Conservation (phyloP, 1,140 invertebrate genomes). For the Pomacea maculata region DNA sequence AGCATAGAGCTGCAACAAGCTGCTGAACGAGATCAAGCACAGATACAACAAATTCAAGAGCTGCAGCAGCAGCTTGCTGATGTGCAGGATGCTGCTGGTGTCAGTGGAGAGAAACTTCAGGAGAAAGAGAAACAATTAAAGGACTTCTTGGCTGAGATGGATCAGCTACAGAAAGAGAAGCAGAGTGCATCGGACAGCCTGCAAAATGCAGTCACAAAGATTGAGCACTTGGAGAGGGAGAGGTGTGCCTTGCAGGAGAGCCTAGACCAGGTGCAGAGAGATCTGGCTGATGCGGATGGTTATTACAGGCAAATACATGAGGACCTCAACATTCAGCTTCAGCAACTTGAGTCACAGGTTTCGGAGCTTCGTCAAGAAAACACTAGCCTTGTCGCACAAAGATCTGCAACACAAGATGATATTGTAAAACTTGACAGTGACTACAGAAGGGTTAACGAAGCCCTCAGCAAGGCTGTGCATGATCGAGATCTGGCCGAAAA, state of each 20-base stretch:
- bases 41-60: not conserved
- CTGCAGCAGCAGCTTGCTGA: not conserved
- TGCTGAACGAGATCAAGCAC: conserved; percentile 8
- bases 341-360: conserved; percentile 11
- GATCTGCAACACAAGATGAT: not conserved
- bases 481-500: conserved; percentile 14
- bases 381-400: not conserved
- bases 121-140: not conserved
- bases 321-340: conserved; percentile 7
- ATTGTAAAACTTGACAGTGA: not conserved
- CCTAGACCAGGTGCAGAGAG: conserved; percentile 16
- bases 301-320: conserved; percentile 13
- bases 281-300: conserved; percentile 17
- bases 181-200: not conserved
- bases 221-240: conserved; percentile 11
- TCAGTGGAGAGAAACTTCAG: not conserved
- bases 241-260: not conserved
- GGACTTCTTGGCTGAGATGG: not conserved
- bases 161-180: not conserved
- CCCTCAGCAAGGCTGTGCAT: conserved; percentile 9
- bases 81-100: not conserved
- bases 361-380: conserved; percentile 19
- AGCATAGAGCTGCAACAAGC: conserved; percentile 9
- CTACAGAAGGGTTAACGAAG: not conserved
- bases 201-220: not conserved